These are phyloP conservation scores for Drosophila kanekoi DNA, from an alignment of 2,888 invertebrate species.

Conservation along the genomic window DNA sequence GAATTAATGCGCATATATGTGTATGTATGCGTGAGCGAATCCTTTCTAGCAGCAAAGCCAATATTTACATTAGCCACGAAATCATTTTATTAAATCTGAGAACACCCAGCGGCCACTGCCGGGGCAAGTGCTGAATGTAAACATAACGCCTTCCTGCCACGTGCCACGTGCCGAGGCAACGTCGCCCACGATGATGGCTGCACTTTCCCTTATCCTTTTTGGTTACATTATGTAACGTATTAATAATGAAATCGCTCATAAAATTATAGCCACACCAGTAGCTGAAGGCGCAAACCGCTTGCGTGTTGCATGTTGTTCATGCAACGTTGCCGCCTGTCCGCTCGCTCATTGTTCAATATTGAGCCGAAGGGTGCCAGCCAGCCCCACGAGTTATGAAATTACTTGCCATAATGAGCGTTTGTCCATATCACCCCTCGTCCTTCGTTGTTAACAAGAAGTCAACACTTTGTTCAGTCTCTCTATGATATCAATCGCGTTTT, in stretches of 20 bases:
- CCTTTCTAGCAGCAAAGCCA: slow-evolving; percentile 52
- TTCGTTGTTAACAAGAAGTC: slow-evolving; percentile 74
- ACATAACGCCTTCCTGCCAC: slow-evolving; percentile 84
- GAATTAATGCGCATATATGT: slow-evolving; percentile 65
- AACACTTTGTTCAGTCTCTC: slow-evolving; percentile 52
- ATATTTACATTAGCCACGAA: slow-evolving; percentile 82
- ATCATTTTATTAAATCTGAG: slow-evolving; percentile 75
- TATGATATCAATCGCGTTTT: slow-evolving; percentile 48
- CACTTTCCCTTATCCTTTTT: slow-evolving; percentile 29
- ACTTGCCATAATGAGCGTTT: slow-evolving; percentile 83
- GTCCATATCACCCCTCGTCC: slow-evolving; percentile 44
- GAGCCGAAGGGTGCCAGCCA: slow-evolving; percentile 72
- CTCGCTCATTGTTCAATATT: slow-evolving; percentile 59
- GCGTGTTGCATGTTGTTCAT: slow-evolving; percentile 60
- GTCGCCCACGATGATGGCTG: slow-evolving; percentile 20
- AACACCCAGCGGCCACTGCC: slow-evolving; percentile 20
- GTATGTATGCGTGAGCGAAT: slow-evolving; percentile 61
- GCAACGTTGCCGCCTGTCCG: slow-evolving; percentile 37
- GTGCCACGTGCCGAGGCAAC: slow-evolving; percentile 54
- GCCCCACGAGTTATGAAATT: slow-evolving; percentile 85
- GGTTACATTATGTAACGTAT: slow-evolving; percentile 71
- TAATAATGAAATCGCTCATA: slow-evolving; percentile 82
- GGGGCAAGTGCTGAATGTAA: slow-evolving; percentile 71
- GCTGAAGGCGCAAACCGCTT: slow-evolving; percentile 32
- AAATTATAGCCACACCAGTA: slow-evolving; percentile 80